Base-by-base conservation (phyloP, 2,888 invertebrate genomes). In the Caenorhabditis doughertyi region DNA sequence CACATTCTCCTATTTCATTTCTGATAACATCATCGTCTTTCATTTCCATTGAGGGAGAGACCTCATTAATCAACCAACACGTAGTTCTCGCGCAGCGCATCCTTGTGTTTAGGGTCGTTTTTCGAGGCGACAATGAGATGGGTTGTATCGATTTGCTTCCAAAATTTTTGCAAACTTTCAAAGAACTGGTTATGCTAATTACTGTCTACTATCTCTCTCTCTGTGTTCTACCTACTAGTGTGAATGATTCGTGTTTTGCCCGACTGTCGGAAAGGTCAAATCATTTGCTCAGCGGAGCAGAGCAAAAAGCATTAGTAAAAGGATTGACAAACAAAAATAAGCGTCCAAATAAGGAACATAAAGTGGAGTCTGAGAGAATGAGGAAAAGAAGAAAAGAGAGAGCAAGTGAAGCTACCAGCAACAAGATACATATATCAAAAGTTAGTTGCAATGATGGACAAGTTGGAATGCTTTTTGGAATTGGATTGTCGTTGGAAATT, bases 51-150 rank as follows among this genome's bases (percentile, higher is more conserved):
- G 27, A 55, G 27, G 47, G n/a, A 42, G 21, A 67, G 76, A 68
- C 49, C 76, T 76, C 76, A 76, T 76, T 68, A 76, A 76, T 76
- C 76, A 76, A 76, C 56, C 56, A 55, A 74, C 74, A 67, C 65
- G 74, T 74, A 74, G 68, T 68, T 68, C 67, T 76, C 51, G 67
- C 67, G 76, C 76, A 32, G 58, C 74, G 74, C 56, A 74, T 74
- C 67, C 74, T 47, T 32, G 47, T 32, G 25, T 70, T 55, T 67
- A n/a, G 51, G 27, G 51, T n/a, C 49, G 35, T 65, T 35, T 35
- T 42, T 21, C 35, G 47, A 49, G 32, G 60, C 60, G 62, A 55
- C 62, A 62, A 64, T 21, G 44, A 58, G 49, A 71, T 58, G 44
- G 2, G 32, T 4, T 25, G 60, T 64, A 73, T 73, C 64, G 73